Percentiles rank a stretch among this genome's conserved stretches.
phyloP scores from a whole-genome alignment of 2,797 vertebrate genomes.

The Hippoglossus hippoglossus region DNA sequence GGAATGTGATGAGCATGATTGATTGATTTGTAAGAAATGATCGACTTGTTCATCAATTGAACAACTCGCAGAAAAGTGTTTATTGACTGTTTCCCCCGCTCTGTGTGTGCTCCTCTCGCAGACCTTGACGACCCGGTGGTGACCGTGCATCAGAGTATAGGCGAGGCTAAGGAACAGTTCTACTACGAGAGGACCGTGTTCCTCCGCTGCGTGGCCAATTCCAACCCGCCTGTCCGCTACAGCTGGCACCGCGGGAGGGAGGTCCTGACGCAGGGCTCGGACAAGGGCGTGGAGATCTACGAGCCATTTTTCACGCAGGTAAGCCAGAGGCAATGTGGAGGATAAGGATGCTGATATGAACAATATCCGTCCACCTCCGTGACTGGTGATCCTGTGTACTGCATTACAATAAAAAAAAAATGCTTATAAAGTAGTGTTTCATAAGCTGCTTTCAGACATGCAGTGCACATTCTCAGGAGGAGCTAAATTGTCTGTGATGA shows the following conservation, averaged over 20 bases:
- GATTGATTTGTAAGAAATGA: not conserved
- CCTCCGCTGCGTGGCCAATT: constrained; percentile 96
- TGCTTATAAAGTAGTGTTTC: not conserved
- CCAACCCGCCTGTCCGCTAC: constrained; percentile 96
- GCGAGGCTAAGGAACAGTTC: constrained; percentile 99
- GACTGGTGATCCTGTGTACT: not conserved
- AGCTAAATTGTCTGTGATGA: not conserved
- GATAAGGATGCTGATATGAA: not conserved
- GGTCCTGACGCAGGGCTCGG: constrained; percentile 94
- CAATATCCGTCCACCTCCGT: too few relatives aligned
- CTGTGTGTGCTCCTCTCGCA: constrained; percentile 62
- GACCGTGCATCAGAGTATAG: constrained; percentile 98
- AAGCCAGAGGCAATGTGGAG: constrained; percentile 60
- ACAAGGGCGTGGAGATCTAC: constrained; percentile 98
- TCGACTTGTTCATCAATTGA: not conserved
- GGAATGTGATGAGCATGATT: not conserved
- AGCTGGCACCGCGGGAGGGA: constrained; percentile 96
- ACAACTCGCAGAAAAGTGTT: constrained; percentile 1
- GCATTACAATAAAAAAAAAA: not conserved
- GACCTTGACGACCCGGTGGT: constrained; percentile 96
- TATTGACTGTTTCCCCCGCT: constrained; percentile 17
- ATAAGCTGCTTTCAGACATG: not conserved
- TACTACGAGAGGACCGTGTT: constrained; percentile 98
- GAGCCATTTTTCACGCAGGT: constrained; percentile 99
- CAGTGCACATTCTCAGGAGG: too few relatives aligned